Evolutionary conservation across 2,113 vertebrate genomes (phyloP), one percentile per base, ranked within the genome.

Genomic region (Amblyornis subalaris): DNA sequence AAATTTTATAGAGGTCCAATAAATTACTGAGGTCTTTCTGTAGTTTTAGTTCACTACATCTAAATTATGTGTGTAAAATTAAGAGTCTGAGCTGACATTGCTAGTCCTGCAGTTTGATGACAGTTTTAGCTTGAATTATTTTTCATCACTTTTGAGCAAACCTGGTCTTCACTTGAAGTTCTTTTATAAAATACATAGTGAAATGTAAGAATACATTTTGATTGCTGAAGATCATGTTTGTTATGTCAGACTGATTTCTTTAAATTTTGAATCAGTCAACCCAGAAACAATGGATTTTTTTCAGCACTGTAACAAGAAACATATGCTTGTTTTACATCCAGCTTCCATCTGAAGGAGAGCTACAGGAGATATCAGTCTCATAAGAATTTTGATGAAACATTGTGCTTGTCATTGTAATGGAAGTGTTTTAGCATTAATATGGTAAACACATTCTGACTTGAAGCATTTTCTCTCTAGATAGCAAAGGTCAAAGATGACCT

Each of bases 311-410:
- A 96, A 97, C 82, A 88, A 86, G 96, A 96, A 97, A 78, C 94
- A 96, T 75, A 93, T 93, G 91, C 50, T 94, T 95, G 82, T 94
- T 94, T 94, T 95, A 84, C 60, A 81, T 97, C 93, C 91, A 95
- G 14, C 85, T 94, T 90, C 82, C 69, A 90, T 91, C 69, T 2
- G 3, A 90, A 71, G 26, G 78, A 95, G 48, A 83, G 67, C 84
- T 94, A 53, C 54, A 76, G 57, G 64, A 83, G 85, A 93, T 77
- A 90, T 9, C 95, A 94, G 77, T 90, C 78, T 80, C 72, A 0
- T 12, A 64, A 85, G 75, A 74, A 60, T 88, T 95, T 80, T 83
- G 75, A 86, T 91, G 90, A 88, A 94, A 88, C 48, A 65, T 89
- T 20, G 2, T 64, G 35, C 67, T 94, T 94, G 89, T 88, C 78